Evolutionary conservation across 2,113 vertebrate genomes (phyloP), one percentile per base, ranked within the genome.

Genomic region (Merops nubicus): DNA sequence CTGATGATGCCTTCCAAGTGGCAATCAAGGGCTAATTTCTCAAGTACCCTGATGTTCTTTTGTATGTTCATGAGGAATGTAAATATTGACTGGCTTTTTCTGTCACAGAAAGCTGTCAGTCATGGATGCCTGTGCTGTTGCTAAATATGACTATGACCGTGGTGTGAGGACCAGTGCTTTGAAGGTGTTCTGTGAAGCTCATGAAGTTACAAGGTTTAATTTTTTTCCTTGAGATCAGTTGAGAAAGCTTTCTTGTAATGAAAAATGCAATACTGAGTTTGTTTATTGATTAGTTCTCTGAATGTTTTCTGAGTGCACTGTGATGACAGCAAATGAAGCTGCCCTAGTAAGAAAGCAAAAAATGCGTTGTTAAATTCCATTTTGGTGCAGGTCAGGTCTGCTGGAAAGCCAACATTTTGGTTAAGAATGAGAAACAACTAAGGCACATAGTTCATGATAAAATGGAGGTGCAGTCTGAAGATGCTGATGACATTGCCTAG

Each of bases 1-100:
- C 72, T 90, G 88, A 92, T 92, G 83, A 75, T 93, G 79, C 56
- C 60, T 96, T 93, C 76, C 83, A 94, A 90, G 92, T 95, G 92
- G 85, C 88, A 95, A 88, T 96, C 85, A 92, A 74, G 73, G 83
- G 56, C 96, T 96, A 63, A 93, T 96, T 95, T 94, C 80, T 91
- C 69, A 68, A 89, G 92, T 89, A 62, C 53, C 77, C 86, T 62
- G 76, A 87, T 87, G 78, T 33, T 96, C 48, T 79, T 87, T 75
- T 95, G 34, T 94, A 45, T 78, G 73, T 89, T 93, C 80, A 23
- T 57, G 83, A 89, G 95, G 88, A 94, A 72, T 92, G 88, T 94
- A 86, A 95, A 87, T 91, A 93, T 82, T 94, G 96, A 91, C 85
- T 83, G 88, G 29, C 59, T 93, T 57, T 60, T 75, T 78, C 48